phyloP scores from a whole-genome alignment of 2,888 invertebrate species.

The Meliscaeva auricollis region DNA sequence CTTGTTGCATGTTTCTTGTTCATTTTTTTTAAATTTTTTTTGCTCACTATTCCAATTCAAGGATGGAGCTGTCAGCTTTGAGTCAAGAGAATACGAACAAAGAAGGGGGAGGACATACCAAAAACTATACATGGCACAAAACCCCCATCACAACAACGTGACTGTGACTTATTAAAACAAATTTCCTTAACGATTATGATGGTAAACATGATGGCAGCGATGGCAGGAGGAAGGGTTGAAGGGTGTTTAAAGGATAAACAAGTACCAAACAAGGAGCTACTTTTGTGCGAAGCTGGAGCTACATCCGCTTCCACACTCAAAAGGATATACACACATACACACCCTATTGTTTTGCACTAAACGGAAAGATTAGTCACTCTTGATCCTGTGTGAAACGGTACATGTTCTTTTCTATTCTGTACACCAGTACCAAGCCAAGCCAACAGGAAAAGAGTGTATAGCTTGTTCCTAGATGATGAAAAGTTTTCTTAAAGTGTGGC shows the following conservation, averaged over 20 bases:
- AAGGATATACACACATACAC: conserved; percentile 28
- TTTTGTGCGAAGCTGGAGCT: conserved; percentile 32
- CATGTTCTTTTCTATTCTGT: conserved; percentile 10
- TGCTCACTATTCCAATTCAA: conserved; percentile 27
- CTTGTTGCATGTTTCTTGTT: conserved; percentile 44
- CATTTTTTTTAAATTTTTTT: neutral
- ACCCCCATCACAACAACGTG: conserved; percentile 44
- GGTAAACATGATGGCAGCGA: neutral
- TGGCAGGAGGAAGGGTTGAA: neutral
- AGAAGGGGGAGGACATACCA: neutral
- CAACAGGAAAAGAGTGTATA: neutral
- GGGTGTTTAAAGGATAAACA: conserved; percentile 7
- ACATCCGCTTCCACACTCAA: conserved; percentile 27
- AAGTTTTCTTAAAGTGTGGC: conserved; percentile 44
- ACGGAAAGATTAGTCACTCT: conserved; percentile 67
- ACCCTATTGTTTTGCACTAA: conserved; percentile 56
- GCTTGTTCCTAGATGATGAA: conserved; percentile 14
- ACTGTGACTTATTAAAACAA: conserved; percentile 65
- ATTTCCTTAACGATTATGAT: conserved; percentile 57
- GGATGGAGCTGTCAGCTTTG: conserved; percentile 41
- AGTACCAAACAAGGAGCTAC: conserved; percentile 34
- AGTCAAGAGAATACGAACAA: neutral
- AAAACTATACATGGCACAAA: neutral
- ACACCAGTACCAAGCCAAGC: neutral
- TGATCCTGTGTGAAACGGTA: conserved; percentile 36